Evolutionary conservation across 2,888 invertebrate species (phyloP).

Genomic region (Platycnemis pennipes): DNA sequence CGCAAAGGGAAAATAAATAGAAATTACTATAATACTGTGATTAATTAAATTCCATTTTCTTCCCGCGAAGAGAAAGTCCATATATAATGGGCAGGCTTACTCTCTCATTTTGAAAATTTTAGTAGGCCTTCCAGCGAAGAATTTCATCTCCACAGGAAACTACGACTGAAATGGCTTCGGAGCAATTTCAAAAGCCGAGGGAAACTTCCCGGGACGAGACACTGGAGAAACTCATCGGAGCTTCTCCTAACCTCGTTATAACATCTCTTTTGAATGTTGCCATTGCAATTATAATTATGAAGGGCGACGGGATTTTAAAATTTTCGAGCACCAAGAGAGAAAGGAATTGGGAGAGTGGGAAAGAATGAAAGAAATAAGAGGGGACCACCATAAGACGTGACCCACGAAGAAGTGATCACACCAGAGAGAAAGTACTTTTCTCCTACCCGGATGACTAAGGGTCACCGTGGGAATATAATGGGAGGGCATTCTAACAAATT

Average conservation of each 20-base stretch:
- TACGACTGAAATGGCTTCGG: neutral
- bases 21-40: neutral
- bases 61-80: neutral
- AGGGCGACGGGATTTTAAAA: neutral
- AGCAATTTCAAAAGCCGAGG: neutral
- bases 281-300: neutral
- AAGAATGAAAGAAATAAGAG: neutral
- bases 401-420: neutral
- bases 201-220: neutral
- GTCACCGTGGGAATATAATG: neutral
- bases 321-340: neutral
- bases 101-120: neutral
- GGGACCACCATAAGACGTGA: neutral
- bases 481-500: neutral
- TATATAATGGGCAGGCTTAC: neutral
- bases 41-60: neutral
- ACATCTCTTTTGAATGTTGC: neutral
- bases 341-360: neutral
- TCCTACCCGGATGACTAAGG: neutral
- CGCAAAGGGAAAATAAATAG: neutral
- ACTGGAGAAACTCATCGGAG: neutral
- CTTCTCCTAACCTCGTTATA: neutral
- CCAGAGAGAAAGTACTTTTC: neutral
- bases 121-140: neutral
- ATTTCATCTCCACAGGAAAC: slow-evolving; percentile 8